Percentiles rank a stretch among this genome's conserved stretches.
Conservation (phyloP, 2,113 vertebrate species). For the Aptenodytes forsteri region DNA sequence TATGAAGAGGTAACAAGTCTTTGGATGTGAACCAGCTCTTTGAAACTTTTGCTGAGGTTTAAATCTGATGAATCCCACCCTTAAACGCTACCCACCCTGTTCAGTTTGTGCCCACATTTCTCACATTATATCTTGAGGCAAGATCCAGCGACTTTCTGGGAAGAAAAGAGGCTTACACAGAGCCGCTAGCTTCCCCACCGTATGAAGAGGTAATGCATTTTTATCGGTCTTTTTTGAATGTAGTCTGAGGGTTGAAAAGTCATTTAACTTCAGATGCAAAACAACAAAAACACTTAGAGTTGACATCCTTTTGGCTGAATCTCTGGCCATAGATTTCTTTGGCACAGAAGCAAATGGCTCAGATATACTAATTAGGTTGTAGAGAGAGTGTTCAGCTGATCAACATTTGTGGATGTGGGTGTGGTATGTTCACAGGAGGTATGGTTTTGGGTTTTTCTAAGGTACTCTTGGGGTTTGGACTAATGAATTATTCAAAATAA, state of each 20-base stretch:
- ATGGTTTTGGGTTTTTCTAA: background rate
- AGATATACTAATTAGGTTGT: background rate
- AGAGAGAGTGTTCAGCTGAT: background rate
- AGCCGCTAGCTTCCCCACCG: background rate
- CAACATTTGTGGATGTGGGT: background rate
- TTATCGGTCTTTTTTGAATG: background rate
- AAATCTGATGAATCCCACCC: background rate
- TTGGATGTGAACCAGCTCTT: background rate
- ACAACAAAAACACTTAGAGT: background rate
- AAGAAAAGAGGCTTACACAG: background rate
- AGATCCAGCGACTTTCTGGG: background rate
- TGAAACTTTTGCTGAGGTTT: constrained; percentile 6
- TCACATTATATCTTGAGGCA: background rate
- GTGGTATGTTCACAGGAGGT: background rate
- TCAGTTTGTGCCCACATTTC: background rate
- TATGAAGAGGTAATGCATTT: background rate
- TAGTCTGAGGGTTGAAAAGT: background rate
- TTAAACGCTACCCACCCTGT: background rate
- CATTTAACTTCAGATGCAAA: background rate
- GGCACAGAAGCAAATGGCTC: background rate
- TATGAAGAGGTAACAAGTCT: background rate
- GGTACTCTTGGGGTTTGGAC: background rate
- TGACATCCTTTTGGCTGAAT: background rate
- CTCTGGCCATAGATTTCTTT: background rate
- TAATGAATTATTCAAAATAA: background rate